Percentiles rank a stretch among this genome's conserved stretches.
phyloP scores from a whole-genome alignment of 2,113 vertebrate species.

The Eublepharis macularius region DNA sequence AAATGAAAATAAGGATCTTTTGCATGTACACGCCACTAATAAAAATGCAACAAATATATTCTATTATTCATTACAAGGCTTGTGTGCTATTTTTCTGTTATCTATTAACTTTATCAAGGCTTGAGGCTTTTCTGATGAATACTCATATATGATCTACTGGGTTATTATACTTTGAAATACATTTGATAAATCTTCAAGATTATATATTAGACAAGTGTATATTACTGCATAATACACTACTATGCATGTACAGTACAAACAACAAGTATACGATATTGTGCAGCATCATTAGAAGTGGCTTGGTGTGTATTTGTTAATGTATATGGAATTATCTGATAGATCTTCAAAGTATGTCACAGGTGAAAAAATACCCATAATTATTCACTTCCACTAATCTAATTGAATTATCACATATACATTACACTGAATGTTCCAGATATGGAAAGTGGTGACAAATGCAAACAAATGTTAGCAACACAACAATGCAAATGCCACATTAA shows the following conservation, averaged over 20 bases:
- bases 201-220: background rate
- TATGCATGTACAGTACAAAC: background rate
- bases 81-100: constrained; percentile 49
- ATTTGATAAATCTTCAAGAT: background rate
- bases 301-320: background rate
- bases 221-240: background rate
- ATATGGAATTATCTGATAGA: background rate
- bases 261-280: fast-evolving
- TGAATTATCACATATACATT: background rate
- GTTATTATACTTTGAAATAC: constrained; percentile 23
- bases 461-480: background rate
- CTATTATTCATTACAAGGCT: constrained; percentile 62
- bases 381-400: background rate
- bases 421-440: background rate
- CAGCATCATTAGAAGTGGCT: fast-evolving
- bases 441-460: background rate
- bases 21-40: constrained; percentile 47
- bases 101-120: constrained; percentile 52
- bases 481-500: background rate
- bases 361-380: background rate
- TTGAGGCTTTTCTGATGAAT: constrained; percentile 39
- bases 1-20: constrained; percentile 50
- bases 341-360: background rate
- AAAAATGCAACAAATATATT: constrained; percentile 24
- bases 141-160: constrained; percentile 42